Base-by-base conservation (phyloP, 2,113 vertebrate species). In the Eleginops maclovinus region DNA sequence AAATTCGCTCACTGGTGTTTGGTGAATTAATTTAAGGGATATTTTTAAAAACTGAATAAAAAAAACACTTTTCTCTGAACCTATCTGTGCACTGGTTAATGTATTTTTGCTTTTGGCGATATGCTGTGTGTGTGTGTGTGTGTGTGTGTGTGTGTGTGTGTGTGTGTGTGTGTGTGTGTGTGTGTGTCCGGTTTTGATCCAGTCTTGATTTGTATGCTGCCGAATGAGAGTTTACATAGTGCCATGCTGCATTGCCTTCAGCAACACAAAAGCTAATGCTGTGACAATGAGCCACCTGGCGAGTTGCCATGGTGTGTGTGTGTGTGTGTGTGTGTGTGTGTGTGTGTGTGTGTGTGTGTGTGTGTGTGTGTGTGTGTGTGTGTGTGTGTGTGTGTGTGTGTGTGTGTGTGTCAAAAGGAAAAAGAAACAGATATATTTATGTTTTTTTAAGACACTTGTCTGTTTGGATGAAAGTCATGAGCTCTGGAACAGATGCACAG, bases 231-330 rank as follows among this genome's bases (percentile, higher is more conserved):
- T 82, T 77, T 75, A 77, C 61, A 82, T 50, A 71, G 44, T 43
- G 61, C 43, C 76, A 41, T 44, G 65, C 70, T 78, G 73, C 73
- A 75, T 65, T n/a, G 71, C 82, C 82, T 78, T 82, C 40, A 85
- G 79, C 82, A 17, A 50, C 31, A 63, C 72, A 31, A 69, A 81
- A 62, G 22, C 68, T 66, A 62, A 44, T 4, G 28, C 73, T 82
- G 72, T 59, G 72, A 82, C 61, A 70, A 8, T 26, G 53, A 77
- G 71, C 70, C 76, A 65, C 66, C 73, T 76, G 85, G 79, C 73
- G 72, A 16, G 21, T 24, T 75, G 69, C 75, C 66, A 58, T 0
- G 21, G 49, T 72, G 55, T 40, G 78, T 69, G 40, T 56, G 17
- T 60, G 17, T 60, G 28, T 41, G 10, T 36, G 7, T n/a, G 31